phyloP scores from a whole-genome alignment of 2,113 vertebrate genomes.

The Elephantulus edwardii region DNA sequence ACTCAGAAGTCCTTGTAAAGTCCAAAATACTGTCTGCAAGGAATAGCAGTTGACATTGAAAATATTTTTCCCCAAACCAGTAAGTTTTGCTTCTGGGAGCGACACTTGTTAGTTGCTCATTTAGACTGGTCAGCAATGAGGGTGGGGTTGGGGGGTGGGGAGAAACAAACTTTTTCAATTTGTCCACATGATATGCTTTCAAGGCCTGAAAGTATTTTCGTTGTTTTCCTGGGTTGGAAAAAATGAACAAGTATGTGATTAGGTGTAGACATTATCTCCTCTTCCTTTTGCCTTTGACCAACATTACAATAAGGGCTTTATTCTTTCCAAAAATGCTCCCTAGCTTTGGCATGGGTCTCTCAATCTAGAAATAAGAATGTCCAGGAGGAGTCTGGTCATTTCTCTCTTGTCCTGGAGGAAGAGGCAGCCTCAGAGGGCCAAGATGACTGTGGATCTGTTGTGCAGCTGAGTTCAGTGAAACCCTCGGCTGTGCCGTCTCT shows the following conservation, averaged over 20 bases:
- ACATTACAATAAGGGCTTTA: neutral
- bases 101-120: neutral
- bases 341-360: neutral
- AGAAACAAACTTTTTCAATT: neutral
- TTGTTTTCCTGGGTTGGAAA: neutral
- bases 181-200: neutral
- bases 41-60: neutral
- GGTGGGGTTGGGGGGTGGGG: fast-evolving
- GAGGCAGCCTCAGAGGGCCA: no score
- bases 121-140: neutral
- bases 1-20: neutral
- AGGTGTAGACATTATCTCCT: neutral
- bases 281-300: neutral
- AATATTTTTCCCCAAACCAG: neutral
- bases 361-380: neutral
- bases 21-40: neutral
- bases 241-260: neutral
- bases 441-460: neutral
- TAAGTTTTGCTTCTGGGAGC: neutral
- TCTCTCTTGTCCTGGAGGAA: neutral
- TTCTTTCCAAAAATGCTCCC: neutral
- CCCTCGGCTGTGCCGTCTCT: no score
- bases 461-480: neutral
- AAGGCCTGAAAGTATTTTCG: neutral
- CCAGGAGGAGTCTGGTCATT: neutral